Evolutionary conservation across 2,888 invertebrate species (phyloP).

Genomic region (Crematogaster levior): DNA sequence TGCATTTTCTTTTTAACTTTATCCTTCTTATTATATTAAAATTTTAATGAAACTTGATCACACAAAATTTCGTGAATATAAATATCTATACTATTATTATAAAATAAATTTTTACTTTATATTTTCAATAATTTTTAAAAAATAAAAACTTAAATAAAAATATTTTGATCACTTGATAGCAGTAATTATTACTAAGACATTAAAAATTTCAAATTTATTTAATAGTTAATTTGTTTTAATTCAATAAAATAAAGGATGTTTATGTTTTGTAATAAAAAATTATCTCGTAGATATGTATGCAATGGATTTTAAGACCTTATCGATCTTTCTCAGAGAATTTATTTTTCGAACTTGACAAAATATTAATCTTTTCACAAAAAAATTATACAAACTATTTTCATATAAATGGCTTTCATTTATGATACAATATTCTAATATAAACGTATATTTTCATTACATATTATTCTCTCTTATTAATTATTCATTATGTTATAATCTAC

Average conservation of each 20-base stretch:
- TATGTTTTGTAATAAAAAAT: not conserved
- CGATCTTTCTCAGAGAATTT: not conserved
- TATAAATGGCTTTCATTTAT: not conserved
- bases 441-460: not conserved
- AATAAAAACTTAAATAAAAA: not conserved
- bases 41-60: not conserved
- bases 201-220: not conserved
- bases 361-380: not conserved
- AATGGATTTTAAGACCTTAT: not conserved
- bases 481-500: not conserved
- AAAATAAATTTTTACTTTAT: not conserved
- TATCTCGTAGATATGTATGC: not conserved
- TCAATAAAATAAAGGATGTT: not conserved
- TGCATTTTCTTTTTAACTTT: not conserved
- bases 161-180: not conserved
- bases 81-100: not conserved
- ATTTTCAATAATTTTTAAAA: not conserved
- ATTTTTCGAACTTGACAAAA: not conserved
- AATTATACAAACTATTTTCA: not conserved
- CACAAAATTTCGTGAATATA: not conserved
- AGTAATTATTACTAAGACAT: not conserved
- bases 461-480: slow-evolving; percentile 29
- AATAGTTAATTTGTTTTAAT: slow-evolving; percentile 4
- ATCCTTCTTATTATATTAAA: not conserved
- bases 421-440: not conserved